Evolutionary conservation across 2,797 vertebrate species (phyloP), one percentile per base, ranked within the genome.

Genomic region (Etheostoma perlongum): DNA sequence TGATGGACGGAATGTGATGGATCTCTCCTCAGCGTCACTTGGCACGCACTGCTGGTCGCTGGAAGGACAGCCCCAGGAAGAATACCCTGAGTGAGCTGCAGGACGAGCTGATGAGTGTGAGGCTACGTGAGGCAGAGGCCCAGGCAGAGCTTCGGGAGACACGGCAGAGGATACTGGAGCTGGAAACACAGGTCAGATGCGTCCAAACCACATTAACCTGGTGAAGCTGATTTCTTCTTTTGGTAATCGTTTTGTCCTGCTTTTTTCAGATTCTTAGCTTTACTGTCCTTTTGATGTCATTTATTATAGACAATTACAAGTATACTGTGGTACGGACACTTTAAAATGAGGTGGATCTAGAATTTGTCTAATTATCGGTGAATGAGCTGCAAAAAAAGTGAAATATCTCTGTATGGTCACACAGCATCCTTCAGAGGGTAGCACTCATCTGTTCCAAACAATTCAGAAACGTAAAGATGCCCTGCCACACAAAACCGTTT

Each of bases 41-140:
- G 86, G 96, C 96, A 16, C 97, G 97, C 42, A 99, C 97, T 0
- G 83, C 95, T 1, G 95, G 97, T 25, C 96, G 98, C 86, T 99
- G 98, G 98, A 99, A 98, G 93, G 98, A 99, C 85, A 95, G 94
- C 67, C 93, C 96, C 1, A 96, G 91, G 89, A 99, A 97, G 93
- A 99, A 97, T 66, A 76, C 97, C 0, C 44, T 96, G 74, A 95
- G 95, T 65, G 98, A 99, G 86, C 95, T 99, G 40, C 98, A 99
- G 91, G 98, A 99, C 63, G 97, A 99, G 85, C 92, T 99, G 76
- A 99, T 99, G 98, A 97, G 95, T 2, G 97, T 97, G 67, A 95
- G 98, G 76, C 89, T 99, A 65, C 94, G 95, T 64, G 98, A 99
- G 89, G 98, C 98, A 1, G 98, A 99, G 93, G 97, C 96, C 47